A percentile compares a stretch with the other conserved stretches of the same genome.
These are phyloP conservation scores for Linnaemya tessellans DNA, from an alignment of 2,888 invertebrate species.

Conservation along the genomic window DNA sequence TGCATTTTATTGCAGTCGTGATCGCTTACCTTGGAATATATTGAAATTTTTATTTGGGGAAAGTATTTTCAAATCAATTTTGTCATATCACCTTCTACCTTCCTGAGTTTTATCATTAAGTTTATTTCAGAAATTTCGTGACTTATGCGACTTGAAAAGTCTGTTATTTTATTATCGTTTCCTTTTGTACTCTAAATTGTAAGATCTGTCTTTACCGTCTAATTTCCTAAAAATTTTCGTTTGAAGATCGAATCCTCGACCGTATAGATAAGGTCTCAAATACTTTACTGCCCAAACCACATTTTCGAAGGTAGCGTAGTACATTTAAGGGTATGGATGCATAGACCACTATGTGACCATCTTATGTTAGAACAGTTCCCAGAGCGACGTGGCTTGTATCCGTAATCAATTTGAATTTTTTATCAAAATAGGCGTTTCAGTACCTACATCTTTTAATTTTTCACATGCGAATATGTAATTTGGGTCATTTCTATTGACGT, in stretches of 20 bases:
- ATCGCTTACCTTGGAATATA: constrained; percentile 10
- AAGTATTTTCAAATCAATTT: constrained; percentile 1
- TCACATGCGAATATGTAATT: constrained; percentile 57
- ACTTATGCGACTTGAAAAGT: constrained; percentile 29
- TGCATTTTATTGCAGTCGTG: constrained; percentile 22
- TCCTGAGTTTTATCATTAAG: background rate
- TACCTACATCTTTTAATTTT: constrained; percentile 58
- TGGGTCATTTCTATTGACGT: constrained; percentile 35
- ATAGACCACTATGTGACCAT: no score
- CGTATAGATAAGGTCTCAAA: constrained; percentile 68
- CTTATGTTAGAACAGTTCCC: no score
- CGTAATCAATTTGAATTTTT: background rate
- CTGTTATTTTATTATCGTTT: constrained; percentile 24
- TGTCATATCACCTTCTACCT: constrained; percentile 12
- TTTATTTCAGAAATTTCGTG: constrained; percentile 35
- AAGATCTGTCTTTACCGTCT: constrained; percentile 45
- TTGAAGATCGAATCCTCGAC: constrained; percentile 61
- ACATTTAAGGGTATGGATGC: no score
- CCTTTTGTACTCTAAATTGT: constrained; percentile 39
- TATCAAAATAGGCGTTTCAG: background rate
- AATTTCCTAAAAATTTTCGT: constrained; percentile 54
- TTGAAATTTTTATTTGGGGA: constrained; percentile 5
- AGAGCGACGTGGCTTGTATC: no score
- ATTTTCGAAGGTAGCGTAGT: no score
- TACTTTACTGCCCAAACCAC: constrained; percentile 66